Base-by-base conservation (phyloP, 2,797 vertebrate genomes). In the Gallinago stenura region DNA sequence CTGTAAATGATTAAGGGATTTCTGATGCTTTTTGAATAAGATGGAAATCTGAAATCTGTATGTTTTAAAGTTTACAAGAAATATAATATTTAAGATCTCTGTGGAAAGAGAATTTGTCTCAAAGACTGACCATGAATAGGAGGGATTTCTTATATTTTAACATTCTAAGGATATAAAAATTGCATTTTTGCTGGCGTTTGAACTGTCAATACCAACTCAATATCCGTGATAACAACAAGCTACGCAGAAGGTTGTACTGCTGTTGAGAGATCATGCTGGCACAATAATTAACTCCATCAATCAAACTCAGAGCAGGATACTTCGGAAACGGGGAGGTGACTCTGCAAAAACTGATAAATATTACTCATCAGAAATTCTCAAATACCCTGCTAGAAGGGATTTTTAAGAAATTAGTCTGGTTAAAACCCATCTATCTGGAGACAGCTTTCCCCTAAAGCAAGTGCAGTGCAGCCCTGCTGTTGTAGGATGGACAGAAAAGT, bases 211-310 rank as follows among this genome's bases (percentile, higher is more conserved):
- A 92, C 43, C 35, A 70, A n/a, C n/a, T 77, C 31, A 50, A 66
- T 90, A 89, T 39, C 31, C 15, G 14, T 26, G 77, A 71, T 86
- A 83, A 41, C n/a, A 84, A 62, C 39, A 45, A 37, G 62, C 84
- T 80, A 62, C 60, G 64, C 79, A 80, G 76, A 76, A 89, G 66
- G 51, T 57, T 70, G 22, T 89, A 50, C 82, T 93, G 61, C 81
- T 83, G 30, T 37, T 89, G 62, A 45, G 73, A 93, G 93, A 94
- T 87, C 91, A 90, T 64, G 51, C 35, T 83, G 83, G 79, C 79
- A 86, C 80, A 80, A 65, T 71, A 93, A 91, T 95, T 92, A 91
- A 85, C 46, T 93, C 61, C 45, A 65, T 95, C 91, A 89, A 54
- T 95, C 87, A 95, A 92, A 81, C 62, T 87, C 9, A 5, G 54